Evolutionary conservation across 2,888 invertebrate species (phyloP).

Genomic region (Oegoconia quadripuncta): DNA sequence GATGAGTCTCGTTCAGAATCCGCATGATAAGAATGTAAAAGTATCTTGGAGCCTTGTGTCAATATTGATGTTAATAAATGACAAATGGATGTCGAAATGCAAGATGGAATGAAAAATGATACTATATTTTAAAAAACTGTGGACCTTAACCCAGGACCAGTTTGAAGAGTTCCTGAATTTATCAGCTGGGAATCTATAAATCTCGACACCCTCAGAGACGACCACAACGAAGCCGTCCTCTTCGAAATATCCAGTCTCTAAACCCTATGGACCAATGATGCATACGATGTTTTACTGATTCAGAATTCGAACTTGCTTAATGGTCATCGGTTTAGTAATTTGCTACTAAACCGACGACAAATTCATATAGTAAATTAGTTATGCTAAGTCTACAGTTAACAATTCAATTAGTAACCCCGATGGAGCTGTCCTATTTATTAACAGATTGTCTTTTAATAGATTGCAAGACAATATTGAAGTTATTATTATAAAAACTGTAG

Average conservation of each 20-base stretch:
- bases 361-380: not conserved
- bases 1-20: too few relatives aligned
- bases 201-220: constrained; percentile 81
- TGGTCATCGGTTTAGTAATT: not conserved
- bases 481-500: too few relatives aligned
- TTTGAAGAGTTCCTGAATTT: constrained; percentile 80
- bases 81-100: constrained; percentile 39
- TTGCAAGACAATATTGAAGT: constrained; percentile 35
- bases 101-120: constrained; percentile 67
- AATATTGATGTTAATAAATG: constrained; percentile 3
- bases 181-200: constrained; percentile 81
- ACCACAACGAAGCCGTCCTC: constrained; percentile 79
- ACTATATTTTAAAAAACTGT: constrained; percentile 60
- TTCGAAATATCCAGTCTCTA: constrained; percentile 81
- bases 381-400: too few relatives aligned
- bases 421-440: constrained; percentile 47
- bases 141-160: constrained; percentile 86
- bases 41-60: not conserved
- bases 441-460: constrained; percentile 30
- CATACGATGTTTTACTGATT: constrained; percentile 45
- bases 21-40: too few relatives aligned
- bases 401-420: too few relatives aligned
- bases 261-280: constrained; percentile 70
- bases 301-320: constrained; percentile 7
- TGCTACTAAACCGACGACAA: not conserved